Evolutionary conservation across 2,888 invertebrate genomes (phyloP).

Genomic region (Gari tellinella): DNA sequence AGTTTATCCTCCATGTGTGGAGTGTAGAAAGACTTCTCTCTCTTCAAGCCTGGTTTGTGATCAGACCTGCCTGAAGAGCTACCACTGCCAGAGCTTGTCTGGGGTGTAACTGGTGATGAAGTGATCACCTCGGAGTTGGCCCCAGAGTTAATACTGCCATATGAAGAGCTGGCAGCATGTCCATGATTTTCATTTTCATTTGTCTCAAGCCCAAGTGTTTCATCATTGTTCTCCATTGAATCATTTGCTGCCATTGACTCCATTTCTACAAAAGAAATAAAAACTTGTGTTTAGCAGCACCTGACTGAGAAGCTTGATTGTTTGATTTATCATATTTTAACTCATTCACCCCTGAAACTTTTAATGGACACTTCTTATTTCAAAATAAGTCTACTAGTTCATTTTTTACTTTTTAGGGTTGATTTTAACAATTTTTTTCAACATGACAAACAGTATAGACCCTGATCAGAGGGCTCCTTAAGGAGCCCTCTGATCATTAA

Average conservation of each 20-base stretch:
- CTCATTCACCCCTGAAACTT: no score
- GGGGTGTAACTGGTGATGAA: neutral
- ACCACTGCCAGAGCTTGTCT: slow-evolving; percentile 5
- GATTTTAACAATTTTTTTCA: no score
- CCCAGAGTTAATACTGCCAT: no score
- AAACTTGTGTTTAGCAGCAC: no score
- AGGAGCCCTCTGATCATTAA: no score
- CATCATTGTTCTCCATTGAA: slow-evolving; percentile 37
- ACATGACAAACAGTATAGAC: no score
- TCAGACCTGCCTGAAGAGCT: neutral
- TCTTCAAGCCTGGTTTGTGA: slow-evolving; percentile 30
- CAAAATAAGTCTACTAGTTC: no score
- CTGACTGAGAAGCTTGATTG: no score
- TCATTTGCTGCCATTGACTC: slow-evolving; percentile 50
- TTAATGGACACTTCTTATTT: no score
- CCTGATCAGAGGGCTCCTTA: no score
- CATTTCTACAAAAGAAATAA: slow-evolving; percentile 20
- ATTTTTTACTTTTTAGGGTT: no score
- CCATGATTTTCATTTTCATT: neutral
- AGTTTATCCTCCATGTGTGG: slow-evolving; percentile 82
- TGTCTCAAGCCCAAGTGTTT: neutral
- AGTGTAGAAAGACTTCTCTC: slow-evolving; percentile 68
- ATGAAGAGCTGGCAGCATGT: neutral
- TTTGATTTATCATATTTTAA: no score
- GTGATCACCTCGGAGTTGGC: neutral